These are phyloP conservation scores for Triplophysa bombifrons DNA, from an alignment of 2,797 vertebrate genomes.

Conservation along the genomic window DNA sequence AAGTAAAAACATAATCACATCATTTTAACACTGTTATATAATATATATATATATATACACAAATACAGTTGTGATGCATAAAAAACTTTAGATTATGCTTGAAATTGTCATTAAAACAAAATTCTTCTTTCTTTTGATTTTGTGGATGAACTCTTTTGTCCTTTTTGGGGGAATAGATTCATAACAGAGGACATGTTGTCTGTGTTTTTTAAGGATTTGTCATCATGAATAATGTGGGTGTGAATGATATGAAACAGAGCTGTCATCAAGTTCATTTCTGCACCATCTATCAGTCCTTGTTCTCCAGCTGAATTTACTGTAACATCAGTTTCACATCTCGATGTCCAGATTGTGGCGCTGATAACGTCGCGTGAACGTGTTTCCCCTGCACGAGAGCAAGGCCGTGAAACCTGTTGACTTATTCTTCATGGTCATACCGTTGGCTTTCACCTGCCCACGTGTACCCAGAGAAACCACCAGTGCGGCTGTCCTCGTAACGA, in stretches of 20 bases:
- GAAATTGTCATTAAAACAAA: background rate
- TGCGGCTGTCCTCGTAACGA: slow-evolving; percentile 61
- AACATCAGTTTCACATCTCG: slow-evolving; percentile 33
- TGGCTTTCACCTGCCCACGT: slow-evolving; percentile 61
- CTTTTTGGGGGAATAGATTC: background rate
- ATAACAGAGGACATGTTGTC: too few relatives aligned
- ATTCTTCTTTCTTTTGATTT: background rate
- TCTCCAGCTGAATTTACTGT: slow-evolving; percentile 47
- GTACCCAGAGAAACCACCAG: slow-evolving; percentile 61
- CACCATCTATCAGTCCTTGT: slow-evolving; percentile 12
- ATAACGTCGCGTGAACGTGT: slow-evolving; percentile 33
- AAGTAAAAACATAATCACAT: too few relatives aligned
- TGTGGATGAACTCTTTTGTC: background rate
- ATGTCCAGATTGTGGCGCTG: slow-evolving; percentile 43
- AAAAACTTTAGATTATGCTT: too few relatives aligned
- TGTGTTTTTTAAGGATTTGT: background rate
- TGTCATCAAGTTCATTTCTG: background rate
- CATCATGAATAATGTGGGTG: background rate
- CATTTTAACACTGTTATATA: too few relatives aligned
- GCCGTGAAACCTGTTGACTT: slow-evolving; percentile 29
- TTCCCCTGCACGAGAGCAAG: slow-evolving; percentile 42
- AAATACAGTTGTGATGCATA: too few relatives aligned
- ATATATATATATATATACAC: too few relatives aligned
- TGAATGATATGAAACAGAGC: background rate
- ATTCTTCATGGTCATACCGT: slow-evolving; percentile 40